A percentile compares a stretch with the other conserved stretches of the same genome.
Evolutionary conservation across 37 sponge, comb jelly and placozoan species (phyloP).

Genomic region (Oopsacas minuta): DNA sequence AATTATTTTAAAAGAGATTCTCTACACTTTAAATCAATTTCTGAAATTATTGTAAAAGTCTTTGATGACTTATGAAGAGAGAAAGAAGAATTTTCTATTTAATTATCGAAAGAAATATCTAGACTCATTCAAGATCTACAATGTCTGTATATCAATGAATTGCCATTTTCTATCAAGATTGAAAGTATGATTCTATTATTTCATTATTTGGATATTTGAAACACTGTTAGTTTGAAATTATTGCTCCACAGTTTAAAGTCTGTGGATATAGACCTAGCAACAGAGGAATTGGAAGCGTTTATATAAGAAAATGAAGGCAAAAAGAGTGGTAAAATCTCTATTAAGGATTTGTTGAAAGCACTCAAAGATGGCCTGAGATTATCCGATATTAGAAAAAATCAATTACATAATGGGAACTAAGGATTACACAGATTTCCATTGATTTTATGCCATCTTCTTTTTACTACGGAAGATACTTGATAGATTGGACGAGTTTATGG

Average conservation of each 20-base stretch:
- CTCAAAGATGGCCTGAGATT: neutral
- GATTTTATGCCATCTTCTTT: too few species aligned
- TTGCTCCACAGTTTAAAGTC: neutral
- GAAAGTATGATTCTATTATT: neutral
- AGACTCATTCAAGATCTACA: neutral
- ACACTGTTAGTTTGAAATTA: neutral
- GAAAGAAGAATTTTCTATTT: neutral
- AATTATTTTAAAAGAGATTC: too few species aligned
- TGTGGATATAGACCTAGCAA: neutral
- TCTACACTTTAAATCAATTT: too few species aligned
- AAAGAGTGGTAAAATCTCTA: neutral
- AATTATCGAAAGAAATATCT: neutral
- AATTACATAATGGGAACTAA: neutral
- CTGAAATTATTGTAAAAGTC: too few species aligned
- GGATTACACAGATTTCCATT: neutral
- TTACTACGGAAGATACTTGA: neutral
- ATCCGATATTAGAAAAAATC: neutral
- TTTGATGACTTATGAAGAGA: neutral
- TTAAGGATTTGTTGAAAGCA: neutral
- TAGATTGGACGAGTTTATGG: neutral
- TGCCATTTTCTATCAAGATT: neutral
- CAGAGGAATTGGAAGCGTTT: neutral
- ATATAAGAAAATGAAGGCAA: neutral
- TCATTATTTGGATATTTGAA: slow-evolving; percentile 11
- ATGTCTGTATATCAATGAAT: neutral